These are phyloP conservation scores for Micromussa lordhowensis DNA, from an alignment of 92 coral and sea anemone genomes.

Conservation along the genomic window DNA sequence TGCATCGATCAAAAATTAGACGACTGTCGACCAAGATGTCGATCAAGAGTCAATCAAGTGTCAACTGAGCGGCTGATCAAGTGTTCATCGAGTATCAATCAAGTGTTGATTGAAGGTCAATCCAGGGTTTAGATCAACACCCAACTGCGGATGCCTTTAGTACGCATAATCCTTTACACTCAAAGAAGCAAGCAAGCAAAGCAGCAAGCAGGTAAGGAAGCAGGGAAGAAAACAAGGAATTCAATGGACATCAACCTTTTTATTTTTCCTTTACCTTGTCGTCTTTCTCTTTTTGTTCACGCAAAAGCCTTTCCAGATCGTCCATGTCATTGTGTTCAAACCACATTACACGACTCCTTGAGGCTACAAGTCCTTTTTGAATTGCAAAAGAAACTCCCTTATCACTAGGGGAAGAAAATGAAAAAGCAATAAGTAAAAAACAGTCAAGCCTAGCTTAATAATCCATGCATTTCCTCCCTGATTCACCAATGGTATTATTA, in stretches of 20 bases:
- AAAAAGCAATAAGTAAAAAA: background rate
- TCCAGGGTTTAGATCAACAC: too few relatives aligned
- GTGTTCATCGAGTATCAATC: too few relatives aligned
- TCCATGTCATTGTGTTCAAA: constrained; percentile 99
- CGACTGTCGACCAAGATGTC: too few relatives aligned
- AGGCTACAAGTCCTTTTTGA: constrained; percentile 96
- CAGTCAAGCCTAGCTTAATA: background rate
- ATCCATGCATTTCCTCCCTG: background rate
- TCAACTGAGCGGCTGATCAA: too few relatives aligned
- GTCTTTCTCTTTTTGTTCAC: constrained; percentile 95
- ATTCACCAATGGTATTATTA: background rate
- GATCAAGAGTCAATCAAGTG: too few relatives aligned
- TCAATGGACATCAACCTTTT: background rate
- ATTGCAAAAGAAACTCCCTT: constrained; percentile 97
- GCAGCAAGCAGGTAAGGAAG: background rate
- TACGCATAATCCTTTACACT: background rate
- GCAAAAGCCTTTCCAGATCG: constrained; percentile 87
- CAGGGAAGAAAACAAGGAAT: background rate
- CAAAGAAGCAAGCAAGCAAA: background rate
- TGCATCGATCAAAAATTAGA: too few relatives aligned
- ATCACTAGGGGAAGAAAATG: constrained; percentile 71
- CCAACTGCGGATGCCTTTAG: too few relatives aligned
- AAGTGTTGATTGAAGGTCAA: too few relatives aligned
- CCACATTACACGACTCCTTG: constrained; percentile 98
- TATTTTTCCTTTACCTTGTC: constrained; percentile 58